Evolutionary conservation across 2,888 invertebrate genomes (phyloP).

Genomic region (Drosophila peninsularis): DNA sequence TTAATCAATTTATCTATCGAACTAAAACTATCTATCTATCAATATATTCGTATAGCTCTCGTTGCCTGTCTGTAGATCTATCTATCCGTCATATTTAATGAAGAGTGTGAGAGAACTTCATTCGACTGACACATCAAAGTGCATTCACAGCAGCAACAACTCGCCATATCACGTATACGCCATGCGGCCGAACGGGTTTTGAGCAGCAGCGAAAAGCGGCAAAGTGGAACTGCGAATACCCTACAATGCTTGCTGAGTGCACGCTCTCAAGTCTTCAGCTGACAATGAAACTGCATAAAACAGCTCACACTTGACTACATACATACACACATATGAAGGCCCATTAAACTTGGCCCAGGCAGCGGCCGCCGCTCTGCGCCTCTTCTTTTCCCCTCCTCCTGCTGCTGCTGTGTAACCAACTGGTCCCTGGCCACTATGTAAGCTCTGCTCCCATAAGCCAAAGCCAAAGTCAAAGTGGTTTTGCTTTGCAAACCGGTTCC

Average conservation of each 20-base stretch:
- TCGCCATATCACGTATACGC: slow-evolving; percentile 49
- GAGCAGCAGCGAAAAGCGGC: not conserved
- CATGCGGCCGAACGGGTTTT: slow-evolving; percentile 23
- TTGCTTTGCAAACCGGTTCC: slow-evolving; percentile 63
- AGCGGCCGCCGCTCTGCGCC: slow-evolving; percentile 15
- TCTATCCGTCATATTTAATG: not conserved
- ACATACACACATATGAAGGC: not conserved
- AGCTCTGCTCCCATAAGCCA: slow-evolving; percentile 49
- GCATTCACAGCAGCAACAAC: slow-evolving; percentile 20
- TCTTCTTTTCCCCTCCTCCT: not conserved
- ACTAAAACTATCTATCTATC: not conserved
- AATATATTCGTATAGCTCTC: no score
- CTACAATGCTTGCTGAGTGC: slow-evolving; percentile 6
- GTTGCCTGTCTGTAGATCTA: no score
- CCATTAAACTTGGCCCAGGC: slow-evolving; percentile 69
- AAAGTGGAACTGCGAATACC: slow-evolving; percentile 7
- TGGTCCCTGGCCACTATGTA: slow-evolving; percentile 38
- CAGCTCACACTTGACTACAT: slow-evolving; percentile 21
- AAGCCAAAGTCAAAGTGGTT: slow-evolving; percentile 58
- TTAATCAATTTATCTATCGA: not conserved
- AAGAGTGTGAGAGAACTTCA: not conserved
- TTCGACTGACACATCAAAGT: slow-evolving; percentile 12
- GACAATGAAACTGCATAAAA: slow-evolving; percentile 14
- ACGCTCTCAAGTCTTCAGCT: not conserved
- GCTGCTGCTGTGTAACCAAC: slow-evolving; percentile 19